Percentiles rank a stretch among this genome's conserved stretches.
Conservation (phyloP, 2,113 vertebrate genomes). For the Channa maculata region DNA sequence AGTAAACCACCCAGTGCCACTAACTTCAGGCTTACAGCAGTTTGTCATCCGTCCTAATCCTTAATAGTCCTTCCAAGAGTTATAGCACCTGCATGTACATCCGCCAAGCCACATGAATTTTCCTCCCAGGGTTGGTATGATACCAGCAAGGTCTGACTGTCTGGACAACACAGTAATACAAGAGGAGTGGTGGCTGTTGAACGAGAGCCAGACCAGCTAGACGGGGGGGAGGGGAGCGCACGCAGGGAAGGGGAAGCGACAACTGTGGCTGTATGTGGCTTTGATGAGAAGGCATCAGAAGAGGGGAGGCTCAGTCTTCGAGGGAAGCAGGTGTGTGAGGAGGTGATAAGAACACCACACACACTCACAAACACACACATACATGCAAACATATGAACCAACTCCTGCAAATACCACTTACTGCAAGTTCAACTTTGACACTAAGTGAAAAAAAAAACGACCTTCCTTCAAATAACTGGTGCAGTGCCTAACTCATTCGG, state of each 20-base stretch:
- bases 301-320: constrained; percentile 62
- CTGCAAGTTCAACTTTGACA: constrained; percentile 57
- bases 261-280: constrained; percentile 74
- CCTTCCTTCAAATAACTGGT: constrained; percentile 57
- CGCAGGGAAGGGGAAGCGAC: constrained; percentile 65
- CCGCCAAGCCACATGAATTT: constrained; percentile 42
- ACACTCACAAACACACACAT: constrained; percentile 15
- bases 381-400: constrained; percentile 50
- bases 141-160: constrained; percentile 58
- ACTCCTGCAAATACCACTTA: constrained; percentile 48
- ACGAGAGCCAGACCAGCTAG: constrained; percentile 57
- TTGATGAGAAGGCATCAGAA: constrained; percentile 79
- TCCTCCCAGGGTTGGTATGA: constrained; percentile 57
- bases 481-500: constrained; percentile 14
- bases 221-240: constrained; percentile 39
- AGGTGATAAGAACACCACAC: constrained; percentile 74
- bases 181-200: constrained; percentile 59
- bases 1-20: constrained; percentile 10
- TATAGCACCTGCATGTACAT: constrained; percentile 50
- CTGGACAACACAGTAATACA: constrained; percentile 59
- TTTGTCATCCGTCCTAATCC: constrained; percentile 62
- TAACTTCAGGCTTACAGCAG: constrained; percentile 49
- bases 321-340: constrained; percentile 82
- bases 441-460: constrained; percentile 53
- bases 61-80: constrained; percentile 58